Evolutionary conservation across 1,140 invertebrate species (phyloP).

Genomic region (Papilio helenus): DNA sequence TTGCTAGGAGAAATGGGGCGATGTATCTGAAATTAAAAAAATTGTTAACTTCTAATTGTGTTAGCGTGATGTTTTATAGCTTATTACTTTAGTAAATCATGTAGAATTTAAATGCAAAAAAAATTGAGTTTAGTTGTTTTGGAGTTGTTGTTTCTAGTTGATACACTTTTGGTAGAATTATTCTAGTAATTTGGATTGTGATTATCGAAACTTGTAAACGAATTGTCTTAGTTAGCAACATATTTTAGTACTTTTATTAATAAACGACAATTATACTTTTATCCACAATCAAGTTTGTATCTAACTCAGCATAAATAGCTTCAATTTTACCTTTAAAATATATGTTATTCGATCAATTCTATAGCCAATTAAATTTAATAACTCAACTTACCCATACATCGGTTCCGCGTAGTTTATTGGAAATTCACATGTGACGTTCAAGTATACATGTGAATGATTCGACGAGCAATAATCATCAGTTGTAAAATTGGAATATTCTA

Average conservation of each 20-base stretch:
- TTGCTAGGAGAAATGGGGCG: conserved; percentile 92
- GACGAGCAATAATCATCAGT: conserved; percentile 70
- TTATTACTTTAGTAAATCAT: no score
- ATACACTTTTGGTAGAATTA: no score
- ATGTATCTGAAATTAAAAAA: conserved; percentile 83
- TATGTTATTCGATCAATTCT: background rate
- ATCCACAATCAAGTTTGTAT: no score
- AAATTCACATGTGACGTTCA: conserved; percentile 86
- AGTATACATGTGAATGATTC: conserved; percentile 72
- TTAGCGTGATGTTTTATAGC: no score
- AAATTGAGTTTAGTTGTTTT: background rate
- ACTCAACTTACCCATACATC: conserved; percentile 84
- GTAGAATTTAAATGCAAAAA: background rate
- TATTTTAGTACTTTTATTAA: no score
- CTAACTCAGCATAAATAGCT: no score
- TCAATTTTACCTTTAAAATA: background rate
- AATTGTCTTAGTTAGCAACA: no score
- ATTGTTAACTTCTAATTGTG: background rate
- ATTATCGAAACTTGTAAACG: no score
- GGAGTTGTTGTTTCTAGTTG: no score
- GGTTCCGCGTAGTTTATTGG: conserved; percentile 87
- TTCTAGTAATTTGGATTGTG: no score
- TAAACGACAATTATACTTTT: no score
- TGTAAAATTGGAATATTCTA: conserved; percentile 67
- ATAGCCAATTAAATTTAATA: conserved; percentile 23